These are phyloP conservation scores for Colostygia pectinataria DNA, from an alignment of 2,888 invertebrate genomes.

Conservation along the genomic window DNA sequence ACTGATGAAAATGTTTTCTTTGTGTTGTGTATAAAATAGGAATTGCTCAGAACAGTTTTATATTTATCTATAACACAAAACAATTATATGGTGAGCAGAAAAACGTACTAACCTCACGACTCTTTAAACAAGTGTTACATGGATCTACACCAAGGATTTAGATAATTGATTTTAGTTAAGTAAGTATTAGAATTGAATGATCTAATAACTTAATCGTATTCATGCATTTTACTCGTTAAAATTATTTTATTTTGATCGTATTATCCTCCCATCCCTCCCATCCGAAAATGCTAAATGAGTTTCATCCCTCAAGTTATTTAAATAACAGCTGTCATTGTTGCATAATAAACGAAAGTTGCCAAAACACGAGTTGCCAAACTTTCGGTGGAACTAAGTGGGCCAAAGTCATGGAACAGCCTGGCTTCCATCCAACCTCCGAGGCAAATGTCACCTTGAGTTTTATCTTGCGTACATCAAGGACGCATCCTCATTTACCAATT, in stretches of 20 bases:
- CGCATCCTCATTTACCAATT: conserved; percentile 32
- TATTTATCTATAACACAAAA: conserved; percentile 9
- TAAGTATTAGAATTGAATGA: too few relatives aligned
- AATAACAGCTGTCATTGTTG: conserved; percentile 18
- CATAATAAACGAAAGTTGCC: conserved; percentile 21
- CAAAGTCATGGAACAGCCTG: conserved; percentile 48
- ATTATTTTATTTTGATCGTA: too few relatives aligned
- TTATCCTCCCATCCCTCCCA: too few relatives aligned
- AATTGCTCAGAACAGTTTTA: conserved; percentile 23
- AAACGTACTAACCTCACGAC: too few relatives aligned
- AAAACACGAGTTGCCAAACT: conserved; percentile 29
- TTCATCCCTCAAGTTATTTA: conserved; percentile 8
- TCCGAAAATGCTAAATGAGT: not conserved
- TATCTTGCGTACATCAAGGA: conserved; percentile 36
- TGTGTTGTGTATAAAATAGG: conserved; percentile 10
- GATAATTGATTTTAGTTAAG: too few relatives aligned
- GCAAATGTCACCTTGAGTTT: conserved; percentile 40
- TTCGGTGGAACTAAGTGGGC: conserved; percentile 38
- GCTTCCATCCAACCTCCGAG: conserved; percentile 45
- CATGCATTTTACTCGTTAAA: too few relatives aligned
- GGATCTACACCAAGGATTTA: too few relatives aligned
- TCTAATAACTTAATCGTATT: too few relatives aligned
- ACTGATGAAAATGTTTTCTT: conserved; percentile 24
- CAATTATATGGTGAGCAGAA: too few relatives aligned
- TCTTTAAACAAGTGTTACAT: too few relatives aligned